Evolutionary conservation across 92 coral and sea anemone species (phyloP), one percentile per base, ranked within the genome.

Genomic region (Palythoa grandiflora): DNA sequence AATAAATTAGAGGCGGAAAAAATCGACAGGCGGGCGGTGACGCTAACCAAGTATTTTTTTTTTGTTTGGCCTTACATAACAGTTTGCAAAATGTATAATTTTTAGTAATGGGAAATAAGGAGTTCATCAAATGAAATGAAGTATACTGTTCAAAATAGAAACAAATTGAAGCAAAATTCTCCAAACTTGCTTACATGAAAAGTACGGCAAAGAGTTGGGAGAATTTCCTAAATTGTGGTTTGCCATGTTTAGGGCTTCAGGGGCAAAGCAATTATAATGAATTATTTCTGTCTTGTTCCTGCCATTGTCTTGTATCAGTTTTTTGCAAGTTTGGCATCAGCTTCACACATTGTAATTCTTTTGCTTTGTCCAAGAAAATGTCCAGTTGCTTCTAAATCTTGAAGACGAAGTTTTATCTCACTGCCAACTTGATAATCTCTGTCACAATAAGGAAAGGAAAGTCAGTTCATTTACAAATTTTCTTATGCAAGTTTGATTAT

Each of bases 301-400:
- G 70, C 9, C 9, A 17, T 19, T 4, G 28, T 17, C 9, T 55
- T 55, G 19, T 3, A 70, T 77, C 83, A 77, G 83, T 51, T 55
- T 36, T 19, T 77, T 28, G 21, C 12, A 5, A 94, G 83, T 47
- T 73, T 80, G 3, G 91, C 98, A 68, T 95, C 98, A 39, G 98
- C 98, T 83, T 96, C 98, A 89, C 98, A 93, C 47, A 96, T 71
- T 12, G 98, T 95, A 52, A 95, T 91, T 53, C 96, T 88, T 78
- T 92, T 96, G 75, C 88, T 89, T 85, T 96, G 98, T 20, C 98
- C 98, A 21, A 96, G 91, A 73, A 96, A 96, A 85, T 96, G 98
- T 4, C 98, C 98, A 13, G 98, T 93, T 40, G 96, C 94, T 85
- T 96, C 98, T 36, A 95, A 87, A 55, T 87, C 88, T 54, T 89